These are phyloP conservation scores for Periophthalmodon schlosseri DNA, from an alignment of 2,113 vertebrate genomes.

Conservation along the genomic window DNA sequence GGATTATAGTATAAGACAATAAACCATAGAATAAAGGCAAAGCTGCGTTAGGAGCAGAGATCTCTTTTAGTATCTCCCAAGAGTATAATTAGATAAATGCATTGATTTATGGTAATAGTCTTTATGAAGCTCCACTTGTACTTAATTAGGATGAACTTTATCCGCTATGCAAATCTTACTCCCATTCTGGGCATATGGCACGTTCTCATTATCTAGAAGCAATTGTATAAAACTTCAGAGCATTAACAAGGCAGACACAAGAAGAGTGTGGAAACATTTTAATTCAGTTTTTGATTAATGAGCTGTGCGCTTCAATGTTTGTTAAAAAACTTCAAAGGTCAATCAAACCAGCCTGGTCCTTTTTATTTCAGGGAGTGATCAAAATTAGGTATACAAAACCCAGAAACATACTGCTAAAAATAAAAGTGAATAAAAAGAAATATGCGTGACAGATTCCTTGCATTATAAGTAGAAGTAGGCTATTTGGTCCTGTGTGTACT, in stretches of 20 bases:
- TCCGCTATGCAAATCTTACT: too few species aligned
- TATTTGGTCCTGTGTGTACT: background rate
- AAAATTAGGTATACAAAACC: conserved; percentile 32
- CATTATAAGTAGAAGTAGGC: conserved; percentile 3
- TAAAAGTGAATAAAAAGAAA: conserved; percentile 24
- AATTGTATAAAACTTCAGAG: conserved; percentile 2
- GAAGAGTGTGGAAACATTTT: conserved; percentile 4
- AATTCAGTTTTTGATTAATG: background rate
- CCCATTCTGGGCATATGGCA: background rate
- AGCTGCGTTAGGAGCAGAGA: background rate
- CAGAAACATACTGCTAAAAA: conserved; percentile 26
- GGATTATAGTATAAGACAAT: too few species aligned
- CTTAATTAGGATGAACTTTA: background rate
- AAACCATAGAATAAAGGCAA: too few species aligned
- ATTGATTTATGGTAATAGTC: too few species aligned
- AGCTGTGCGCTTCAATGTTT: conserved; percentile 13
- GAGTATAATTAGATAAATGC: background rate
- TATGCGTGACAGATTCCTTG: conserved; percentile 8
- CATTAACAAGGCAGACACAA: conserved; percentile 55
- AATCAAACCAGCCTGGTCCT: background rate
- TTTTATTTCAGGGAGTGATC: conserved; percentile 21
- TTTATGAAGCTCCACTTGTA: background rate
- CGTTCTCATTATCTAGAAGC: background rate
- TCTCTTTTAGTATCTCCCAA: too few species aligned
- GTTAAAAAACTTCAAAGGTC: conserved; percentile 8